Conservation (phyloP, 2,797 vertebrate species). For the Podarcis siculus region DNA sequence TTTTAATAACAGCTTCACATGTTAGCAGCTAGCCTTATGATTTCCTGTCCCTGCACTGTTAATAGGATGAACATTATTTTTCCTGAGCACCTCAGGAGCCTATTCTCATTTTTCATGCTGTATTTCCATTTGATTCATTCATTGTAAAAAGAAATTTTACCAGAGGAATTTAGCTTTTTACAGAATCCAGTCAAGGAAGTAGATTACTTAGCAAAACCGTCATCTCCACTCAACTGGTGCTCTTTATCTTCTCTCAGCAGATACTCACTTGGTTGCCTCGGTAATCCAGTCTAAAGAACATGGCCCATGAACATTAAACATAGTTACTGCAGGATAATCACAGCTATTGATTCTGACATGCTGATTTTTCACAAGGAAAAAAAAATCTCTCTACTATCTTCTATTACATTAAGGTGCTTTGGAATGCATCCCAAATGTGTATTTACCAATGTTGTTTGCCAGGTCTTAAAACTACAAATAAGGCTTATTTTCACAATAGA, state of each 20-base stretch:
- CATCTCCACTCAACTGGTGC: slow-evolving; percentile 50
- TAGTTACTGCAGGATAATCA: slow-evolving; percentile 44
- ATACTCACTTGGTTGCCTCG: slow-evolving; percentile 46
- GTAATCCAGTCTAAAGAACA: slow-evolving; percentile 51
- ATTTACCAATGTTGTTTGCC: not conserved
- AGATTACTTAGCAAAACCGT: slow-evolving; percentile 53
- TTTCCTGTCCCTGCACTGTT: slow-evolving; percentile 21
- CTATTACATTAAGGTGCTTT: not conserved
- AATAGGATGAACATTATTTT: slow-evolving; percentile 24
- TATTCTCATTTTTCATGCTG: slow-evolving; percentile 76
- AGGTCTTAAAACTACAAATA: slow-evolving; percentile 24
- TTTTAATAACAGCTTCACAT: not conserved
- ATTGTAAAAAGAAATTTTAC: slow-evolving; percentile 70
- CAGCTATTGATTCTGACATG: slow-evolving; percentile 52
- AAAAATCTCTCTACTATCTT: slow-evolving; percentile 18
- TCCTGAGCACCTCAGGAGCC: slow-evolving; percentile 52
- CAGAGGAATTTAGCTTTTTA: slow-evolving; percentile 55
- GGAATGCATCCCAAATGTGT: not conserved
- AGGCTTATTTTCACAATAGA: slow-evolving; percentile 8
- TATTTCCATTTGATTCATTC: slow-evolving; percentile 76
- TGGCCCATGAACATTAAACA: slow-evolving; percentile 36
- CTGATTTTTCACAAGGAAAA: slow-evolving; percentile 41
- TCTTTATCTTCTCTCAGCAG: slow-evolving; percentile 69
- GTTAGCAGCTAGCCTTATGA: slow-evolving; percentile 22
- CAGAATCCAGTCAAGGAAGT: slow-evolving; percentile 64